These are phyloP conservation scores for Drosophila tristis DNA, from an alignment of 1,140 invertebrate species.

Conservation along the genomic window DNA sequence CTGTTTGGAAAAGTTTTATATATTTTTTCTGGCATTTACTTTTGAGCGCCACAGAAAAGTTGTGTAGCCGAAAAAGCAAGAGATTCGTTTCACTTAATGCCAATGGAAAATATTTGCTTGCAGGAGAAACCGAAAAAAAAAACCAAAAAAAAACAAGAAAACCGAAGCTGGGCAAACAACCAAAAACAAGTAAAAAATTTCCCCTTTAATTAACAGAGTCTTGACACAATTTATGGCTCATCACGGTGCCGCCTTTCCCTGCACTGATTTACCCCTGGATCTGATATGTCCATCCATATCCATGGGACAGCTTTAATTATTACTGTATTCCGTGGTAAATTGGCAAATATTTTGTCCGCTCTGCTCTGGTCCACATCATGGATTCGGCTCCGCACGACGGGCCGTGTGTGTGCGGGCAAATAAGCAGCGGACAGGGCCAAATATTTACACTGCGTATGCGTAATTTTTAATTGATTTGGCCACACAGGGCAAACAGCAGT, in stretches of 20 bases:
- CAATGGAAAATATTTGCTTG: conserved; percentile 45
- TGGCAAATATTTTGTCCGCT: conserved; percentile 5
- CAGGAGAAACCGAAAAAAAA: conserved; percentile 6
- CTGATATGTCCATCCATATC: no score
- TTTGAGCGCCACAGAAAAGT: conserved; percentile 39
- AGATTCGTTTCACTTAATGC: conserved; percentile 70
- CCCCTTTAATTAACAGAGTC: conserved; percentile 70
- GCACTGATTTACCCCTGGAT: not conserved
- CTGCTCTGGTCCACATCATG: not conserved
- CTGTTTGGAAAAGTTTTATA: conserved; percentile 34
- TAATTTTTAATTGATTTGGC: conserved; percentile 82
- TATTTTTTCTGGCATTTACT: conserved; percentile 56
- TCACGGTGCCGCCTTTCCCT: not conserved
- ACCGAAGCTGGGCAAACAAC: not conserved
- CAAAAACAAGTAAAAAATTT: conserved; percentile 22
- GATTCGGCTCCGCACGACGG: not conserved
- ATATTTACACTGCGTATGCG: conserved; percentile 78
- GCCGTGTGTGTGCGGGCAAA: conserved; percentile 41
- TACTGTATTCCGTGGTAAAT: conserved; percentile 6
- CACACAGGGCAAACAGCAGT: conserved; percentile 65
- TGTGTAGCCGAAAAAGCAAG: conserved; percentile 27
- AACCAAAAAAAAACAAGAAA: conserved; percentile 2
- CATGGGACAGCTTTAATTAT: conserved; percentile 2
- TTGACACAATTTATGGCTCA: conserved; percentile 33
- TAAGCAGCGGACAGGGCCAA: conserved; percentile 52